phyloP scores from a whole-genome alignment of 2,113 vertebrate species.

The Platysternon megacephalum region DNA sequence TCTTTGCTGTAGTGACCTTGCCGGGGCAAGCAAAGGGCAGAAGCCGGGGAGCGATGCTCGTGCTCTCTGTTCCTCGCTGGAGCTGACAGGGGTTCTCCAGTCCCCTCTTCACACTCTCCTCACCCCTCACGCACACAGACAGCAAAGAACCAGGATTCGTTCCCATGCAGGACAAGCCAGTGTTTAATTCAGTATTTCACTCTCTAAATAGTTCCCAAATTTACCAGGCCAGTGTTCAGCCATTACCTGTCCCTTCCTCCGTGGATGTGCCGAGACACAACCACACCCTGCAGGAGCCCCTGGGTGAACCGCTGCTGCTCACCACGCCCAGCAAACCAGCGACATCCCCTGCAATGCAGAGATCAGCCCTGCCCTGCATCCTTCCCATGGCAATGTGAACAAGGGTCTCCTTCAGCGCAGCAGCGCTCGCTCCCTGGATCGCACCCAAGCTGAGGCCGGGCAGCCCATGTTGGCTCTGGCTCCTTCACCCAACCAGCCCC shows the following conservation, averaged over 20 bases:
- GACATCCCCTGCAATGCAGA: background rate
- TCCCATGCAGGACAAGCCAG: background rate
- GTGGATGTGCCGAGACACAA: background rate
- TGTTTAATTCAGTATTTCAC: background rate
- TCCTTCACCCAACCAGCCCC: background rate
- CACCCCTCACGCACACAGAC: background rate
- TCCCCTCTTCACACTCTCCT: background rate
- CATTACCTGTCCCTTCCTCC: background rate
- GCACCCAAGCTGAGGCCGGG: no score
- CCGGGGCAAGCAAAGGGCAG: background rate
- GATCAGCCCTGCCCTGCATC: background rate
- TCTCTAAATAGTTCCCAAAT: background rate
- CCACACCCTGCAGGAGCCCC: no score
- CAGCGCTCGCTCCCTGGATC: background rate
- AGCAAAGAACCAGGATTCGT: background rate
- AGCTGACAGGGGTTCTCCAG: background rate
- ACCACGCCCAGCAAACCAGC: background rate
- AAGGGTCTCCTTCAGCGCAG: background rate
- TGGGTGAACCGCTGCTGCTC: background rate
- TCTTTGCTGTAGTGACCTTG: background rate
- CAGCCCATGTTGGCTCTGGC: background rate
- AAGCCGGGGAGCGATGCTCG: fast-evolving
- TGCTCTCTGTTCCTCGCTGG: no score
- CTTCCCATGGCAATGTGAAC: background rate
- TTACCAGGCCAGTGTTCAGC: background rate